These are phyloP conservation scores for Piliocolobus tephrosceles DNA, from an alignment of 2,113 vertebrate genomes.

Conservation along the genomic window DNA sequence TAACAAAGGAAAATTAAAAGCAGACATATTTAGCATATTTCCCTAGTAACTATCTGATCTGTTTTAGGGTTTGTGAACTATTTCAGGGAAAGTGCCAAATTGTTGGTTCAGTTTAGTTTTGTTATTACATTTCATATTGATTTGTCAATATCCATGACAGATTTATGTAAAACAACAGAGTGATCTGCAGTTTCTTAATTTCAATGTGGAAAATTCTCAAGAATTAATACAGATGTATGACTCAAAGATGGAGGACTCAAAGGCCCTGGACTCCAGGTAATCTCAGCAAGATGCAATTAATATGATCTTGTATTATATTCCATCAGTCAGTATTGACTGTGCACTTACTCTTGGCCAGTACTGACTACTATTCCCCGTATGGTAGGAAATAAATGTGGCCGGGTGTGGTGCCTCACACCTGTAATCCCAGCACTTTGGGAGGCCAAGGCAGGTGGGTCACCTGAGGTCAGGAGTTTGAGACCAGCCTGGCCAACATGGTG, in stretches of 20 bases:
- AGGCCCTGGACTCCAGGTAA: conserved; percentile 83
- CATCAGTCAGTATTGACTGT: not conserved
- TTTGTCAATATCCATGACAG: conserved; percentile 80
- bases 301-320: not conserved
- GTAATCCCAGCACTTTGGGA: no score
- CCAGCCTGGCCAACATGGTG: no score
- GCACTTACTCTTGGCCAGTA: not conserved
- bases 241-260: conserved; percentile 59
- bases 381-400: not conserved
- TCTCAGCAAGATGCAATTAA: not conserved
- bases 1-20: not conserved
- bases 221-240: conserved; percentile 80
- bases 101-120: not conserved
- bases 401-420: no score
- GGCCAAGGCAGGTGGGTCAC: no score
- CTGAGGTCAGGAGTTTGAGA: no score
- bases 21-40: not conserved
- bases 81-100: not conserved
- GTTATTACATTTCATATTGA: not conserved
- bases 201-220: conserved; percentile 87
- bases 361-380: not conserved
- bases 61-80: not conserved
- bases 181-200: conserved; percentile 89
- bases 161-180: conserved; percentile 90
- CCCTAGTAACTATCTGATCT: not conserved